Evolutionary conservation across 1,140 invertebrate genomes (phyloP), one percentile per base, ranked within the genome.

Genomic region (Solenopsis fugax): DNA sequence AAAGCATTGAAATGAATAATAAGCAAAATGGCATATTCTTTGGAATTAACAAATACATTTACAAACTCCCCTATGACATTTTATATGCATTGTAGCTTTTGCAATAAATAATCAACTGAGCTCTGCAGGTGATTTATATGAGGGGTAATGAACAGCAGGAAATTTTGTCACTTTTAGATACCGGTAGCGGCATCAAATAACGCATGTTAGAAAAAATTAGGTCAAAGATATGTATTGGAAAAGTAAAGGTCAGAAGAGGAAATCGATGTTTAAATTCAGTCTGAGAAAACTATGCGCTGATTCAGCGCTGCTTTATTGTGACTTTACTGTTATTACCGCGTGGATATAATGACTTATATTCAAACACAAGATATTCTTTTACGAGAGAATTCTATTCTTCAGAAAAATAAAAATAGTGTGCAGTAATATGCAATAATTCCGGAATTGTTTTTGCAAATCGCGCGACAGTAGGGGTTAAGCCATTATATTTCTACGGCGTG

Each of bases 201-300:
- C 4, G n/a, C 29, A 41, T 13, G 16, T 56, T 81, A 9, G 34
- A 48, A 58, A 81, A 56, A 81, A 69, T 41, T 58, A 7, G 21
- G n/a, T 69, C 64, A 41, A 54, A 41, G 62, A 56, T 56, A 29
- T n/a, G 62, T 29, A 37, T 54, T 37, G 50, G 13, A 45, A 69
- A 81, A 71, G 24, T 71, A 71, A 71, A 71, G 50, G 64, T 69
- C n/a, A 21, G 65, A 71, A 81, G 6, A 71, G 21, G 21, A 71
- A 81, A 71, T 34, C 65, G 54, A 81, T 81, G 54, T 81, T 54
- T 81, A 69, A 67, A 69, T 41, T 13, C 21, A 54, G 12, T 56
- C 37, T 62, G 65, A 71, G 34, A 71, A 45, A 81, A 12, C 10
- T 71, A 24, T 41, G 37, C 10, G 21, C 29, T 29, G 29, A 67